Base-by-base conservation (phyloP, 1,140 invertebrate genomes). In the Riptortus pedestris region DNA sequence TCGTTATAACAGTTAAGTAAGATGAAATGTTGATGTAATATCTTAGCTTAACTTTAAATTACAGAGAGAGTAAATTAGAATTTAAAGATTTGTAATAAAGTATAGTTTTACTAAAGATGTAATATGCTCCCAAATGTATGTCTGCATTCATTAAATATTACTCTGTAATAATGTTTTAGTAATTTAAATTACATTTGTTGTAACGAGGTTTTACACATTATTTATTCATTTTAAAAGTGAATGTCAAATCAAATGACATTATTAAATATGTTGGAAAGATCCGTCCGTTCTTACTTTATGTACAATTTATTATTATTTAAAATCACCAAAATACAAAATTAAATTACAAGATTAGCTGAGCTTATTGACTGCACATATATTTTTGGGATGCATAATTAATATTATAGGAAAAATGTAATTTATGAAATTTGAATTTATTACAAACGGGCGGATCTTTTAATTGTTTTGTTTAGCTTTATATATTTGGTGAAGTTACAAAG, bases 191-290 rank as follows among this genome's bases (percentile, higher is more conserved):
- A 38, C 20, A 33, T 51, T 63, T 33, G 62, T 63, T 61, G 57
- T 61, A 65, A 61, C 64, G 64, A 65, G 64, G 62, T 60, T 60
- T 61, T 65, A 58, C 62, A 58, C 28, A 58, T 55, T 55, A 27
- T 45, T 60, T 38, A 9, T 4, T 5, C 27, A 5, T 33, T 28
- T 33, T 38, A 2, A 31, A 26, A 29, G 4, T n/a, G 22, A 3
- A 29, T 22, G 38, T 31, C 14, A 38, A 60, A n/a, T n/a, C n/a
- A n/a, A n/a, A n/a, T n/a, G n/a, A n/a, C n/a, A n/a, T 18, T 18
- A 47, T 18, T 47, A 62, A 45, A 2, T 62, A 5, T 48, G n/a
- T 28, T 31, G 14, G 7, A 29, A 55, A 63, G 62, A 63, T 63
- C 62, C 51, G 62, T 33, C 62, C 31, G 51, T 55, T 18, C 4